Evolutionary conservation across 2,797 vertebrate genomes (phyloP).

Genomic region (Eulemur albifrons): DNA sequence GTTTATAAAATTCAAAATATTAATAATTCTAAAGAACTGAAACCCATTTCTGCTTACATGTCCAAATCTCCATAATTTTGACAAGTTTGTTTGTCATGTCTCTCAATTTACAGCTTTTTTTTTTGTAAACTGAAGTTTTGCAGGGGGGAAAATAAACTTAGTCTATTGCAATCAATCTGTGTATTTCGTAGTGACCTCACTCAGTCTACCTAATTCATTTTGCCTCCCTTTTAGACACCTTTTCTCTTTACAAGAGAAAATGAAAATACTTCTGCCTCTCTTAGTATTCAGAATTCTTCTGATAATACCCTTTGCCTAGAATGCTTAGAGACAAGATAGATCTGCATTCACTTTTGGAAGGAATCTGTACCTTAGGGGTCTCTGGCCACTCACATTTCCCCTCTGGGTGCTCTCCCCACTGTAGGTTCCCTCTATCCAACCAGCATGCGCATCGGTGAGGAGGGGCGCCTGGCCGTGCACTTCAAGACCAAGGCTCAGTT

Average conservation of each 20-base stretch:
- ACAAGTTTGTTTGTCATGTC: not conserved
- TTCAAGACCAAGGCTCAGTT: constrained; percentile 95
- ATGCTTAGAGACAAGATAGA: not conserved
- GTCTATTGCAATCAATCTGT: not conserved
- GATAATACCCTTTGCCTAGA: not conserved
- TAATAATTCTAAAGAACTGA: not conserved
- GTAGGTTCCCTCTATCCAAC: constrained; percentile 94
- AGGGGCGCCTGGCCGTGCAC: constrained; percentile 94
- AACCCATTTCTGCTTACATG: not conserved
- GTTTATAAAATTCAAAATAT: not conserved
- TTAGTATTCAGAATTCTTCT: not conserved
- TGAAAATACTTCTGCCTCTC: not conserved
- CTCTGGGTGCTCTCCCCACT: not conserved
- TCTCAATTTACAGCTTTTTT: not conserved
- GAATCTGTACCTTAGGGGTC: not conserved
- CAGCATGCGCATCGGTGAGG: constrained; percentile 94
- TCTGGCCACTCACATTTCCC: not conserved
- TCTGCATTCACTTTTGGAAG: not conserved
- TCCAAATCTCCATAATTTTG: not conserved
- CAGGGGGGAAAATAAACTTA: not conserved
- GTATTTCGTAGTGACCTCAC: not conserved
- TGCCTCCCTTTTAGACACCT: not conserved
- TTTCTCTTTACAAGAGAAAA: not conserved
- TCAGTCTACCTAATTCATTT: not conserved
- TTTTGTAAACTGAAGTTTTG: not conserved